Base-by-base conservation (phyloP, 2,888 invertebrate genomes). In the Strigamia maritima region DNA sequence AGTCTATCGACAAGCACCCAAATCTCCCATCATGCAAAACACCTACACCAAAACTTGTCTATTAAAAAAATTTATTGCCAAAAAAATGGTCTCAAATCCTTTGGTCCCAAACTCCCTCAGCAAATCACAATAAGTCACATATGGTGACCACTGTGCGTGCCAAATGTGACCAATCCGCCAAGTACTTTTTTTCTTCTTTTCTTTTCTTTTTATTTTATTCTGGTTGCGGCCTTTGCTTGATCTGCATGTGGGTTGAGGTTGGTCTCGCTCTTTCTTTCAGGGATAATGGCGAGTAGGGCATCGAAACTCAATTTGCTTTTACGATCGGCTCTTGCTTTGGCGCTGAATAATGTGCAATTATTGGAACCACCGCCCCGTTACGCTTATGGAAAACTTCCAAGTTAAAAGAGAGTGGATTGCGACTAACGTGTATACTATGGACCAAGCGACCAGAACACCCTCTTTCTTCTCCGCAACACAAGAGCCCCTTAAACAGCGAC, bases 371-470 rank as follows among this genome's bases (percentile, higher is more conserved):
- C 77, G 40, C 49, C 35, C 38, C 77, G 40, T 77, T 77, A 77
- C 49, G 40, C 28, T 44, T 77, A 77, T 77, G 77, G 77, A 77
- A 77, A 77, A 77, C 77, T 77, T 77, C 77, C 77, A 77, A 77
- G 40, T 65, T 65, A 77, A 77, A 77, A 77, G 44, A 75, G 75
- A 38, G 75, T 65, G 65, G 65, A 65, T 65, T 65, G 65, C 65
- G 65, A 65, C 65, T 65, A 65, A 65, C 65, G 65, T 65, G 65
- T 28, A 65, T 65, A 65, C 65, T 65, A 65, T 65, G 65, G 65
- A 65, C 65, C 65, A 65, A 65, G 65, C 65, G 65, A 65, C 65
- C 65, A 65, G 65, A 65, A 65, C 65, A 65, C 65, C 65, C 65
- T n/a, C 28, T 65, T 65, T 65, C 65, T 65, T 65, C 65, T 65